Conservation (phyloP, 2,797 vertebrate species). For the Cyprinodon diabolis region DNA sequence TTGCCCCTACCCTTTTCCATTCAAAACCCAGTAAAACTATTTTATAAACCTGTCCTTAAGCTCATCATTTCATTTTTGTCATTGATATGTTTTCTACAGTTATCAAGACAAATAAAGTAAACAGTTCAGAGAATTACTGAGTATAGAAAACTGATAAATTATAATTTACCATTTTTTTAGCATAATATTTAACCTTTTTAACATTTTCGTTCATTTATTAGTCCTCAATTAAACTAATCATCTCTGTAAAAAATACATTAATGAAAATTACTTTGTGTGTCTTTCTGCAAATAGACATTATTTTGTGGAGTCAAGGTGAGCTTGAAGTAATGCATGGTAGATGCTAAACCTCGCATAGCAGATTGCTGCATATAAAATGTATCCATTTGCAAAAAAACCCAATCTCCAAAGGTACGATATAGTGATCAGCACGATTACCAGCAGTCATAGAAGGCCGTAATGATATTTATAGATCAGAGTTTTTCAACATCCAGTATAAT, state of each 20-base stretch:
- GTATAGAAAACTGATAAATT: too few relatives aligned
- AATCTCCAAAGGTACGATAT: background rate
- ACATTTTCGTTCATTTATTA: background rate
- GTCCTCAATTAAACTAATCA: too few relatives aligned
- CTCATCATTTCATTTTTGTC: background rate
- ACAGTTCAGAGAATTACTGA: too few relatives aligned
- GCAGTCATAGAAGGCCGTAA: background rate
- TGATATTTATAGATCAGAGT: background rate
- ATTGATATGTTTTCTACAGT: background rate
- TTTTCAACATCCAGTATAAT: background rate
- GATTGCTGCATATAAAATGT: background rate
- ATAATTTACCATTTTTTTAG: too few relatives aligned
- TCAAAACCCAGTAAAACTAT: background rate
- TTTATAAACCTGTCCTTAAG: too few relatives aligned
- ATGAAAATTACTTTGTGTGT: background rate
- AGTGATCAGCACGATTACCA: background rate
- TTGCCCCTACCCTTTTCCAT: background rate
- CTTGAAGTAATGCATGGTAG: background rate
- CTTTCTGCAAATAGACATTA: background rate
- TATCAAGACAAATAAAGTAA: background rate
- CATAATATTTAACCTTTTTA: background rate
- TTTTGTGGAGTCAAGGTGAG: background rate
- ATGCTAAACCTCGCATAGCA: background rate
- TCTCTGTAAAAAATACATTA: too few relatives aligned
- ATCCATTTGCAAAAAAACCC: background rate